These are phyloP conservation scores for Steatocranus sp. DNA, from an alignment of 2,797 vertebrate species.

Conservation along the genomic window DNA sequence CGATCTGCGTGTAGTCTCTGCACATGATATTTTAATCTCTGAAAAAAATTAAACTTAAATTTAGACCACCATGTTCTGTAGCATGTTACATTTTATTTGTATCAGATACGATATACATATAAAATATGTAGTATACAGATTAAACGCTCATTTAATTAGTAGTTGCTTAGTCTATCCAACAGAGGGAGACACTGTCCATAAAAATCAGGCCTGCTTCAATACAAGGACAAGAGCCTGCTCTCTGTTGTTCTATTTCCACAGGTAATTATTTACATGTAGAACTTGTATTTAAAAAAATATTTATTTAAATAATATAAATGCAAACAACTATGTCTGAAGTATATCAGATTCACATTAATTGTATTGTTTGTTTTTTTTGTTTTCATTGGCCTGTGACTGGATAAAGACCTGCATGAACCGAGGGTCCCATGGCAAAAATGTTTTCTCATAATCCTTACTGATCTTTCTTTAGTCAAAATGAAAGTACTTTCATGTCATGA, in stretches of 20 bases:
- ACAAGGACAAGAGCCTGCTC: not conserved
- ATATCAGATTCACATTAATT: not conserved
- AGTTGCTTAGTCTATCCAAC: not conserved
- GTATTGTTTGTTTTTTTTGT: too few relatives aligned
- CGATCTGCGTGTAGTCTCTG: fast-evolving
- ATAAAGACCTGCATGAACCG: not conserved
- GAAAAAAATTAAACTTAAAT: not conserved
- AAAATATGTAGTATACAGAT: not conserved
- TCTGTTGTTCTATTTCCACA: not conserved
- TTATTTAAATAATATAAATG: not conserved
- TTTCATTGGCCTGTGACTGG: not conserved
- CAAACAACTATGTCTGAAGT: not conserved
- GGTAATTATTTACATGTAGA: not conserved
- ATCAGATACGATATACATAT: not conserved
- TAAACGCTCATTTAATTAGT: not conserved
- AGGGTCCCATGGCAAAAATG: not conserved
- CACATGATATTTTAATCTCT: fast-evolving
- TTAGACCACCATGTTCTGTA: fast-evolving
- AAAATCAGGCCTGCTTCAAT: not conserved
- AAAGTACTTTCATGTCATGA: not conserved
- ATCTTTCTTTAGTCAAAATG: not conserved
- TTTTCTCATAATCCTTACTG: not conserved
- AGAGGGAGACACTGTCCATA: slow-evolving; percentile 24
- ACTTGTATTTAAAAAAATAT: not conserved
- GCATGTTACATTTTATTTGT: not conserved